Evolutionary conservation across 1,140 invertebrate species (phyloP).

Genomic region (Dreissena polymorpha): DNA sequence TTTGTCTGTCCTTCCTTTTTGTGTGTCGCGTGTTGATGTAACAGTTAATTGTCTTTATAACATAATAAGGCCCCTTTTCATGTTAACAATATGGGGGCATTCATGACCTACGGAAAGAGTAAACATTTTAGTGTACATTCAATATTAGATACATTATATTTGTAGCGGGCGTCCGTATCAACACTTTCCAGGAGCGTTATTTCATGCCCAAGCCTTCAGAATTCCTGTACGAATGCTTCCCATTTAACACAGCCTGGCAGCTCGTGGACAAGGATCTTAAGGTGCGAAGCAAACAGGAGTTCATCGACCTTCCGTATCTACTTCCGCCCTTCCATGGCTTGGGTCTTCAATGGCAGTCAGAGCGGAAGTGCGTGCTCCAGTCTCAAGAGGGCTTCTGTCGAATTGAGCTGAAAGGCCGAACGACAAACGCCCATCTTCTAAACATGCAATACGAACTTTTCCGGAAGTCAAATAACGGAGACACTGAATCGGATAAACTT

Average conservation of each 20-base stretch:
- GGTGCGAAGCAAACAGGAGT: conserved; percentile 20
- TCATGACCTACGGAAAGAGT: too few species aligned
- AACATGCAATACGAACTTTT: conserved; percentile 54
- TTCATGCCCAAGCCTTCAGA: conserved; percentile 58
- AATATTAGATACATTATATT: background rate
- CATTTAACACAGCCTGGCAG: conserved; percentile 55
- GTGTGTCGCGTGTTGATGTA: too few species aligned
- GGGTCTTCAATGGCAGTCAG: conserved; percentile 44
- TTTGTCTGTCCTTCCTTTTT: too few species aligned
- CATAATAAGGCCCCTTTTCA: too few species aligned
- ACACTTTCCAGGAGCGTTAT: conserved; percentile 59
- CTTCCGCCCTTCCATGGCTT: conserved; percentile 56
- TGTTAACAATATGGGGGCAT: too few species aligned
- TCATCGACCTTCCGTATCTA: conserved; percentile 52
- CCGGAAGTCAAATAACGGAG: conserved; percentile 10
- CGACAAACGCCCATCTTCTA: conserved; percentile 44
- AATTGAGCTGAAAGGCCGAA: conserved; percentile 46
- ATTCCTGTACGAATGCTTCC: conserved; percentile 57
- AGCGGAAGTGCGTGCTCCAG: conserved; percentile 40
- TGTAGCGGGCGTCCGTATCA: conserved; percentile 30
- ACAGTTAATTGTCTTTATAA: too few species aligned
- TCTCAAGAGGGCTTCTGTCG: conserved; percentile 24
- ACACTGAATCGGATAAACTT: background rate
- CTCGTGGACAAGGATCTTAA: conserved; percentile 11
- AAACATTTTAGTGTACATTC: too few species aligned